Evolutionary conservation across 2,113 vertebrate genomes (phyloP).

Genomic region (Panthera leo): DNA sequence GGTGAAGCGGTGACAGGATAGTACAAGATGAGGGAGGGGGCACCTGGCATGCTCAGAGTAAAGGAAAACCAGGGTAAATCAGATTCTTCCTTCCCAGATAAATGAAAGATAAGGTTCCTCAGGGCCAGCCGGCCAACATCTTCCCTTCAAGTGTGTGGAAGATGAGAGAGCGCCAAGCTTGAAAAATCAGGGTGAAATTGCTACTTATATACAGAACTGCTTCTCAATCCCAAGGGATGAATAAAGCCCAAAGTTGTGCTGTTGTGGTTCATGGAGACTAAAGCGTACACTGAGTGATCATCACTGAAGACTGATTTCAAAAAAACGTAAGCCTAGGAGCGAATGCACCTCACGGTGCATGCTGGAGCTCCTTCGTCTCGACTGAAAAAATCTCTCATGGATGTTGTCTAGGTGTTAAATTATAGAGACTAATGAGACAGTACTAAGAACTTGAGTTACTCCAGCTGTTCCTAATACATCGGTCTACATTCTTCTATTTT

Average conservation of each 20-base stretch:
- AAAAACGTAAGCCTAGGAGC: neutral
- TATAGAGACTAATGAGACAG: neutral
- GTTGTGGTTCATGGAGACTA: neutral
- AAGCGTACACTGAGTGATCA: neutral
- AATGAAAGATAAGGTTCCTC: neutral
- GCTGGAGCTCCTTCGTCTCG: neutral
- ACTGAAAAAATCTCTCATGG: neutral
- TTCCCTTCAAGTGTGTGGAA: neutral
- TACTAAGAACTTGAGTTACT: neutral
- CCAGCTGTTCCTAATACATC: neutral
- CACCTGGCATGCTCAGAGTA: neutral
- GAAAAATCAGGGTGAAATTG: slow-evolving; percentile 11
- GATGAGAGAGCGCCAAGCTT: neutral
- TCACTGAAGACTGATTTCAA: neutral
- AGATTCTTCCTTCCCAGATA: neutral
- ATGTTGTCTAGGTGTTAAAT: neutral
- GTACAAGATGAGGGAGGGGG: neutral
- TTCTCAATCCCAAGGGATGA: neutral
- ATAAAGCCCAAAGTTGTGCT: neutral
- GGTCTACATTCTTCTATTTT: neutral
- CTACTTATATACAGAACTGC: neutral
- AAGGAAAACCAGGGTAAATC: neutral
- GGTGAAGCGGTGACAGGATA: neutral
- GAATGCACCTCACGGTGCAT: neutral
- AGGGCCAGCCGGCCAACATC: neutral